Evolutionary conservation across 1,140 invertebrate species (phyloP).

Genomic region (Calliphora vicina): DNA sequence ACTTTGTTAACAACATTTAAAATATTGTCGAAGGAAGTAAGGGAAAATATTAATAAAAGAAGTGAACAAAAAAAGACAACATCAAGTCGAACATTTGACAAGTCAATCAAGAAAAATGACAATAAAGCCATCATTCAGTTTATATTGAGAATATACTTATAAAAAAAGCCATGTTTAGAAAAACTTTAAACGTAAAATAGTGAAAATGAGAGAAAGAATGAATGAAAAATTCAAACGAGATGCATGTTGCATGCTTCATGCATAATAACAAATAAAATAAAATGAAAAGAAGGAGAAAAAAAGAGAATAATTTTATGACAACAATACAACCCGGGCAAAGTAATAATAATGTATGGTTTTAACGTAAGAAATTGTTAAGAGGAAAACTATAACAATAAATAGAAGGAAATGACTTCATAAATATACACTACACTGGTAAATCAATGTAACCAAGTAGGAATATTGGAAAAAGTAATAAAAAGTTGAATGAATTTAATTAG

Average conservation of each 20-base stretch:
- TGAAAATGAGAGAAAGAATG: too few species aligned
- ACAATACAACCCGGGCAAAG: not conserved
- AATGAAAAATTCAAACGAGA: too few species aligned
- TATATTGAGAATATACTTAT: not conserved
- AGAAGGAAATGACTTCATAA: not conserved
- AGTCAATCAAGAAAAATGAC: not conserved
- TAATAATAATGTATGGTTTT: not conserved
- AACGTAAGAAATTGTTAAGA: not conserved
- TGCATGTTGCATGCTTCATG: not conserved
- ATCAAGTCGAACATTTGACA: not conserved
- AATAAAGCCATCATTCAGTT: slow-evolving; percentile 1
- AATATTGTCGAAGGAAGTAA: not conserved
- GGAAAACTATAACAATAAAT: not conserved
- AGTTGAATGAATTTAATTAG: too few species aligned
- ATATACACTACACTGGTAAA: not conserved
- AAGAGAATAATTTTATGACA: not conserved
- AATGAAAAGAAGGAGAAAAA: not conserved
- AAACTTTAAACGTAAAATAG: too few species aligned
- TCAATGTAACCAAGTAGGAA: not conserved
- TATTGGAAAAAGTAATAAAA: too few species aligned
- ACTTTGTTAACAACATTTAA: not conserved
- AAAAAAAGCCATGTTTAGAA: too few species aligned
- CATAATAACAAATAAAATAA: not conserved
- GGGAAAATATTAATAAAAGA: not conserved
- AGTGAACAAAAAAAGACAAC: not conserved